Base-by-base conservation (phyloP, 2,113 vertebrate genomes). In the Sula dactylatra region DNA sequence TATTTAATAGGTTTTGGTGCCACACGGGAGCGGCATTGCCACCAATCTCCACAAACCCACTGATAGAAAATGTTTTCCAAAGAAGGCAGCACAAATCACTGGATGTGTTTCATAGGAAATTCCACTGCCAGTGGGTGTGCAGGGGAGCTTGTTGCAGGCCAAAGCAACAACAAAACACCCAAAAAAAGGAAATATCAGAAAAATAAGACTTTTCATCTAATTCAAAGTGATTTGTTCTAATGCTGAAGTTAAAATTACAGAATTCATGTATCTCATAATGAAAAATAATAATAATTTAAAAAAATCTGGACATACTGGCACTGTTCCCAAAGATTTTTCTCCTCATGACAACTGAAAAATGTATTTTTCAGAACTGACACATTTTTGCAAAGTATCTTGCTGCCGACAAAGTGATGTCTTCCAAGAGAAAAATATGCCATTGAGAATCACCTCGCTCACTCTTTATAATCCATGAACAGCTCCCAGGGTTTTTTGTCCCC, bases 401-500 rank as follows among this genome's bases (percentile, higher is more conserved):
- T 85, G 31, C 17, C 6, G 13, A n/a, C 1, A 36, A 56, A 72
- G 4, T 10, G 5, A 4, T 40, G 8, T 49, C 44, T 90, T 85
- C 34, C 19, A 82, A 32, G 10, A 52, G 10, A 67, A 29, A 80
- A 90, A 40, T 14, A 32, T 1, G 9, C 4, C 13, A 40, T 2
- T 59, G n/a, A 74, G 61, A 85, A 87, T 61, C 15, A 67, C 24
- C 10, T 40, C 1, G 1, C 11, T 54, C 0, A 0, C 9, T n/a
- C n/a, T 59, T 2, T 32, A 26, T 25, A 72, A 67, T 12, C 7
- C 12, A 8, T 19, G 6, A 82, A n/a, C 3, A 56, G 1, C 4
- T 77, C 4, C 31, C 31, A 49, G 32, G 10, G 1, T 25, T 74
- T 66, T 82, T 61, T 0, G 0, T 29, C 3, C 5, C 5, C 6